phyloP scores from a whole-genome alignment of 1,140 invertebrate genomes.

The Kradibia gibbosae region DNA sequence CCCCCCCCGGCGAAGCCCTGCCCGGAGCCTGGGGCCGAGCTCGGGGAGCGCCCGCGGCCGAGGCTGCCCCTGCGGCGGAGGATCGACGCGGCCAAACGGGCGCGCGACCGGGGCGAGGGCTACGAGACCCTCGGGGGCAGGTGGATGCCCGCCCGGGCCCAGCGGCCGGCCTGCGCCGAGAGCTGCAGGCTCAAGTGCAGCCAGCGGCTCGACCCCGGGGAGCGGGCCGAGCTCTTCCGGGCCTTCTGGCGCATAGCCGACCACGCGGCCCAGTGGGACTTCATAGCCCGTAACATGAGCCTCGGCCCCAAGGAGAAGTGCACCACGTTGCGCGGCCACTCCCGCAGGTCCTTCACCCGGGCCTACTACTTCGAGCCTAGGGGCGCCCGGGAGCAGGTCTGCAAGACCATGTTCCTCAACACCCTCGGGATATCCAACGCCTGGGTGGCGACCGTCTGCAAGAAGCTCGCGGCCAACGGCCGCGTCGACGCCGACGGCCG shows the following conservation, averaged over 20 bases:
- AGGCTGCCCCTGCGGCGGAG: not conserved
- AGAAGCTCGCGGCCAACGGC: constrained; percentile 6
- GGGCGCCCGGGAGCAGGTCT: not conserved
- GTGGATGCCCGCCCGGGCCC: not conserved
- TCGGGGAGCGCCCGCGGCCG: not conserved
- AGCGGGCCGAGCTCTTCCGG: not conserved
- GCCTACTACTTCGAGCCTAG: not conserved
- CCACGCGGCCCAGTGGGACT: constrained; percentile 35
- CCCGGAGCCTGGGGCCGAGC: too few relatives aligned
- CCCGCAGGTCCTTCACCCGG: not conserved
- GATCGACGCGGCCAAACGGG: not conserved
- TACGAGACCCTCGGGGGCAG: not conserved
- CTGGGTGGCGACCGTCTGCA: constrained; percentile 25
- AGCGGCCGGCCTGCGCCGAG: not conserved
- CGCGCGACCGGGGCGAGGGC: constrained; percentile 5
- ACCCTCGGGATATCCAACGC: constrained; percentile 15
- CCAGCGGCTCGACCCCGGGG: not conserved
- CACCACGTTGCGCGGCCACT: not conserved
- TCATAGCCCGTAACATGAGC: not conserved
- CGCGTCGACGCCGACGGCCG: not conserved
- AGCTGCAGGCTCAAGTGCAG: constrained; percentile 11
- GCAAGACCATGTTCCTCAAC: constrained; percentile 32
- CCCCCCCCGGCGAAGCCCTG: too few relatives aligned
- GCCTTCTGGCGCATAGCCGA: constrained; percentile 21
- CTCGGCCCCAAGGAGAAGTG: constrained; percentile 11